Base-by-base conservation (phyloP, 2,888 invertebrate species). In the Catocala fraxini region DNA sequence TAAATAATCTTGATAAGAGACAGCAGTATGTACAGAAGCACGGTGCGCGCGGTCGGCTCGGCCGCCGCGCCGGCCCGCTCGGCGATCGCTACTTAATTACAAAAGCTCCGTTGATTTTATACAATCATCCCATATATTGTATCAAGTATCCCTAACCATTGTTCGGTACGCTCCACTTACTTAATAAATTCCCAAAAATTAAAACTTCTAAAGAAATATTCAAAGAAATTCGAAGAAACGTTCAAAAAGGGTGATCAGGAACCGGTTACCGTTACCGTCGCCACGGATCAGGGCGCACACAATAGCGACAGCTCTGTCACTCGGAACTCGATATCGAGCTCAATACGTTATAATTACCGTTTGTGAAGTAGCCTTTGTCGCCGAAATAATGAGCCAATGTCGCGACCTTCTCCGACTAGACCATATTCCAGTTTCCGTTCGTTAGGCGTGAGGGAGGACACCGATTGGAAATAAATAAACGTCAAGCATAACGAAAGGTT, bases 11-110 rank as follows among this genome's bases (percentile, higher is more conserved):
- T 89, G 80, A 80, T 87, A 81, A 83, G 73, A 88, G 86, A 90
- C 82, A 91, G 93, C 92, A 85, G 77, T 93, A 93, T 94, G 64
- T 94, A 94, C 94, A 94, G 81, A 94, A 93, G 93, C 94, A 87
- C 81, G 84, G 84, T 82, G 89, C 91, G 88, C 87, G 79, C 81
- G 76, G 79, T 82, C 83, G 80, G 77, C 81, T 71, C 72, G 68
- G 76, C 74, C 77, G 63, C 65, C 69, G 71, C 64, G 58, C 76
- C 76, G 80, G 79, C 81, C 69, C 72, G 25, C 63, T 59, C 75
- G 64, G 70, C 64, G 65, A 74, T 73, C 72, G 65, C 73, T 83
- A 79, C 75, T 71, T 84, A 78, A 81, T 80, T 81, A 82, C 73
- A 71, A 75, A 73, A 79, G 81, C 84, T 84, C 85, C 79, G 79